Conservation (phyloP, 2,113 vertebrate genomes). For the Toxotes chatareus region DNA sequence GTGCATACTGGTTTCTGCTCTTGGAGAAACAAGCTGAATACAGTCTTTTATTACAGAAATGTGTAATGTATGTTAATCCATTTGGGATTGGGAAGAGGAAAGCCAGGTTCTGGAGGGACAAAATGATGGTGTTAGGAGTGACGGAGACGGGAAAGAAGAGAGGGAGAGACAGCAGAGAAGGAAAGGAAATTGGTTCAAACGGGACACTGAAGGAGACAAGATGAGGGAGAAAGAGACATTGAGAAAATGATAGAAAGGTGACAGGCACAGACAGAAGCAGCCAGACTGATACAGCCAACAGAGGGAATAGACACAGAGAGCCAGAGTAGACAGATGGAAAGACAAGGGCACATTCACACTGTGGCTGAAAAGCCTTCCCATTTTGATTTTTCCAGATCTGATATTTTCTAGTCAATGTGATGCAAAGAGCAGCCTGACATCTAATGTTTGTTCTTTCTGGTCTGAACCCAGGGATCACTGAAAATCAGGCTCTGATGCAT, state of each 20-base stretch:
- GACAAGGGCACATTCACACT: constrained; percentile 54
- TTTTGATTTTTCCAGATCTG: constrained; percentile 49
- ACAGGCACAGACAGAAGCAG: constrained; percentile 42
- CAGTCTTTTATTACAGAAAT: constrained; percentile 78
- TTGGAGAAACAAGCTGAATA: constrained; percentile 66
- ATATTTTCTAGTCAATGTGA: constrained; percentile 50
- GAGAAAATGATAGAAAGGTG: constrained; percentile 60
- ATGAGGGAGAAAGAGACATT: constrained; percentile 33
- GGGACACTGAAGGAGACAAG: constrained; percentile 46
- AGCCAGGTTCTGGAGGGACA: constrained; percentile 53
- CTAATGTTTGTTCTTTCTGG: not conserved
- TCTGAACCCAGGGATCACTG: not conserved
- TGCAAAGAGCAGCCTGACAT: constrained; percentile 34
- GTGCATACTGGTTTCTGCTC: constrained; percentile 49
- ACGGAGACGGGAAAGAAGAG: constrained; percentile 18
- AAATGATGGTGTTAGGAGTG: constrained; percentile 54
- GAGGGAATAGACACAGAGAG: constrained; percentile 36
- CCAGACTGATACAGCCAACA: constrained; percentile 43
- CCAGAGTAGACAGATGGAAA: constrained; percentile 55
- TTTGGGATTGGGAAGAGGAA: constrained; percentile 45
- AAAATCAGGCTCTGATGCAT: constrained; percentile 28
- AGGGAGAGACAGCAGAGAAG: constrained; percentile 11
- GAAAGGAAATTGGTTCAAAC: constrained; percentile 45
- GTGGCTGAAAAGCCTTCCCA: constrained; percentile 44
- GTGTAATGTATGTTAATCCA: constrained; percentile 81